Evolutionary conservation across 2,113 vertebrate species (phyloP), one percentile per base, ranked within the genome.

Genomic region (Elgaria multicarinata): DNA sequence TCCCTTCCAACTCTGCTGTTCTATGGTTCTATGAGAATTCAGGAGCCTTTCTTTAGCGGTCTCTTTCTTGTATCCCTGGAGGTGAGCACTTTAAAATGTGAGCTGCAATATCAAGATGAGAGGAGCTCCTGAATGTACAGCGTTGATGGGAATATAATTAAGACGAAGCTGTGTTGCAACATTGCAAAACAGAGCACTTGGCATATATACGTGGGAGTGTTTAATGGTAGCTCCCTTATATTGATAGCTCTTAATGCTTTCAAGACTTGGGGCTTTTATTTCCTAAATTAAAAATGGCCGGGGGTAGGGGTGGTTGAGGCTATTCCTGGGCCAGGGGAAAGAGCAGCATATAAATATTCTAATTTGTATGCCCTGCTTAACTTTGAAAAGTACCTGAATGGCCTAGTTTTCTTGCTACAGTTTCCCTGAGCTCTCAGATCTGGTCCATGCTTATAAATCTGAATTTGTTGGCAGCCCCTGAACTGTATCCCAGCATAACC

Each of bases 361-460:
- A 18, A 14, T 13, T 8, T 74, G 16, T 13, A 6, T 18, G 50
- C n/a, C 24, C 50, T 8, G 39, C 39, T 58, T 76, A 9, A n/a
- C 39, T 77, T 58, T 16, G 42, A 33, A 46, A 64, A 3, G 53
- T 10, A 62, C 36, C 26, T 5, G 39, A 64, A 12, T 18, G 71
- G 22, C 69, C 28, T n/a, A 46, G 28, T 46, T 78, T 13, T 7
- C 58, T 62, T 66, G 3, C 74, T 26, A 0, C 10, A 46, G 18
- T 50, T 75, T 86, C 7, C 71, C 36, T 55, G 6, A 80, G 87
- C 77, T 89, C 14, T 89, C 7, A 14, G 58, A 62, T 91, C 74
- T 53, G 66, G 77, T 36, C 62, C 28, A 24, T 16, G 28, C 10
- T 44, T 24, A 78, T 69, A 85, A 74, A 72, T 88, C 24, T 58